Evolutionary conservation across 2,888 invertebrate genomes (phyloP).

Genomic region (Mythimna loreyi): DNA sequence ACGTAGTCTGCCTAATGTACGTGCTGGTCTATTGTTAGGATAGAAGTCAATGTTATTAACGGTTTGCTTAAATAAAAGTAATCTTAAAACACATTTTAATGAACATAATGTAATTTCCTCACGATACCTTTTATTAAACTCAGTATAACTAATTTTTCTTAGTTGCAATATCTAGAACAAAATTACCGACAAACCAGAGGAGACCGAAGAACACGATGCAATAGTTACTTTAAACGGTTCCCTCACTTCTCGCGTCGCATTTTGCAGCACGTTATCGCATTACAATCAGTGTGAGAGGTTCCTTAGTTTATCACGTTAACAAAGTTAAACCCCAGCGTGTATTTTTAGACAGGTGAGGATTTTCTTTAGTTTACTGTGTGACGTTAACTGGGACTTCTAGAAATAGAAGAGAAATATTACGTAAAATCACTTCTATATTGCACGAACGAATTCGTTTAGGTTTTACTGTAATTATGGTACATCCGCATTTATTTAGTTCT

Average conservation of each 20-base stretch:
- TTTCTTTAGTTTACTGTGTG: slow-evolving; percentile 26
- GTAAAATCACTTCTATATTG: neutral
- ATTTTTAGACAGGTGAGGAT: slow-evolving; percentile 37
- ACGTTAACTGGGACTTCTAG: slow-evolving; percentile 3
- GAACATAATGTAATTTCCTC: too few relatives aligned
- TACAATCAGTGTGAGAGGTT: slow-evolving; percentile 46
- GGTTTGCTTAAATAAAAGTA: too few relatives aligned
- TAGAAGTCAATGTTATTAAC: too few relatives aligned
- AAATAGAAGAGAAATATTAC: neutral
- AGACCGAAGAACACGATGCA: neutral
- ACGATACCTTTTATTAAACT: neutral
- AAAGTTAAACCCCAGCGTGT: slow-evolving; percentile 26
- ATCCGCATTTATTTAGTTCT: too few relatives aligned
- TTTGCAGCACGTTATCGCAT: slow-evolving; percentile 36
- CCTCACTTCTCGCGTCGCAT: neutral
- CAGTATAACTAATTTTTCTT: neutral
- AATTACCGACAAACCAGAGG: slow-evolving; percentile 1
- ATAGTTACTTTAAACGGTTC: slow-evolving; percentile 8
- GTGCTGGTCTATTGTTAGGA: too few relatives aligned
- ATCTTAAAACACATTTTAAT: too few relatives aligned
- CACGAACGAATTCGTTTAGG: neutral
- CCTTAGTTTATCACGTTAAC: slow-evolving; percentile 26
- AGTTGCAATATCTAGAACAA: neutral
- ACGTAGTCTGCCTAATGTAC: too few relatives aligned
- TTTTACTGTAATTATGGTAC: too few relatives aligned